Base-by-base conservation (phyloP, 2,888 invertebrate genomes). In the Ennomos erosarius region DNA sequence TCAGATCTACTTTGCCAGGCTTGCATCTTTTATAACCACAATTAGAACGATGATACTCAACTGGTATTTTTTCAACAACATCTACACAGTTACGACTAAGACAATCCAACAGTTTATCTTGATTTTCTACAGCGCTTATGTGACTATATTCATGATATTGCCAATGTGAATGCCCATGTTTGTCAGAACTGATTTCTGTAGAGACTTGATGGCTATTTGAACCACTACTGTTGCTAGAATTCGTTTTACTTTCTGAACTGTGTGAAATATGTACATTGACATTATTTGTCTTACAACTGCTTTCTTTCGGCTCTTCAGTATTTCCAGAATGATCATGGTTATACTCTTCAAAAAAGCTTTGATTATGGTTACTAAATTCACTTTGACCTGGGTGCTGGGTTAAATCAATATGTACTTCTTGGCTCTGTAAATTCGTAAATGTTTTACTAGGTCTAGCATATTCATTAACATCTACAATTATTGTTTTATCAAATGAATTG, bases 281-380 rank as follows among this genome's bases (percentile, higher is more conserved):
- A 49, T 38, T 11, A 8, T 5, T 8, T 12, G 36, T 47, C 5
- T 12, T 12, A 38, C 9, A 35, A 16, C 12, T 40, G 8, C 3
- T 33, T 36, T 69, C 51, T 35, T 60, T 52, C 42, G n/a, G 34
- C 0, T 57, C 10, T 47, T 63, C 47, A 46, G 39, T 13, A 46
- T 45, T 33, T 10, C 75, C 74, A 55, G 81, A 86, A 76, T 85
- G 82, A 39, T 78, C 60, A 64, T 79, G 74, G 5, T 69, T 46
- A 74, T 72, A 84, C 37, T 85, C 82, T 43, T 84, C 81, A 71
- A 78, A 81, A 53, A 80, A 71, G 55, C 73, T 78, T 58, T 62
- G 61, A 65, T 63, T 70, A 13, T 64, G 52, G 34, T 61, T 55
- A 37, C 10, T 51, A 42, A 36, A 37, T 34, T 47, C 47, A 26